Base-by-base conservation (phyloP, 2,888 invertebrate genomes). In the Mythimna loreyi region DNA sequence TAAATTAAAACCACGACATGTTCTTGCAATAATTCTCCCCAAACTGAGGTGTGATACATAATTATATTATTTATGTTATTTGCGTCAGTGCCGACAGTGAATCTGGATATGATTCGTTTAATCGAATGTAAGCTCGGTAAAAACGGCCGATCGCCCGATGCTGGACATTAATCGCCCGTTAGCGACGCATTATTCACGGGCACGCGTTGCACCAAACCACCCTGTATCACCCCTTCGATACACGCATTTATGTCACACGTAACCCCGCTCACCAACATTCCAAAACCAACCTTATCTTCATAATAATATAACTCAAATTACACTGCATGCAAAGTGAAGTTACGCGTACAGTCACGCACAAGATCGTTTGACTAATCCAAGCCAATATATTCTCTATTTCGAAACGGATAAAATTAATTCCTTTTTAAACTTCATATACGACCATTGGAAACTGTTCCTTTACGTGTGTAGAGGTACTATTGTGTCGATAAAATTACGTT, bases 121-220 rank as follows among this genome's bases (percentile, higher is more conserved):
- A 79, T 86, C 83, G 83, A 77, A 82, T 65, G 79, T 82, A 85
- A 82, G 83, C 83, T 78, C 82, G 81, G 86, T 87, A 89, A 91
- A 91, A 93, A 90, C 87, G 86, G 84, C 85, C 87, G 89, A 91
- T 92, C 89, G 87, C 84, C 83, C 87, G 88, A 89, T 86, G 88
- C 87, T 88, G 91, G 92, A 91, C 93, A 92, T 94, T 95, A 95
- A 96, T 95, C 95, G 95, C 88, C 92, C 92, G 92, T 94, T 94
- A 92, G 92, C 92, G 94, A 91, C 91, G 90, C 93, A 95, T 96
- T 96, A 96, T 96, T 96, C 96, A 95, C 92, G 87, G 92, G 88
- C 95, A 96, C 94, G 96, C 94, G 92, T 92, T 92, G 94, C 94
- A 92, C 84, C 88, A 89, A 88, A 89, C 88, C 86, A 92, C 91